phyloP scores from a whole-genome alignment of 2,113 vertebrate genomes.

The Datnioides undecimradiatus region DNA sequence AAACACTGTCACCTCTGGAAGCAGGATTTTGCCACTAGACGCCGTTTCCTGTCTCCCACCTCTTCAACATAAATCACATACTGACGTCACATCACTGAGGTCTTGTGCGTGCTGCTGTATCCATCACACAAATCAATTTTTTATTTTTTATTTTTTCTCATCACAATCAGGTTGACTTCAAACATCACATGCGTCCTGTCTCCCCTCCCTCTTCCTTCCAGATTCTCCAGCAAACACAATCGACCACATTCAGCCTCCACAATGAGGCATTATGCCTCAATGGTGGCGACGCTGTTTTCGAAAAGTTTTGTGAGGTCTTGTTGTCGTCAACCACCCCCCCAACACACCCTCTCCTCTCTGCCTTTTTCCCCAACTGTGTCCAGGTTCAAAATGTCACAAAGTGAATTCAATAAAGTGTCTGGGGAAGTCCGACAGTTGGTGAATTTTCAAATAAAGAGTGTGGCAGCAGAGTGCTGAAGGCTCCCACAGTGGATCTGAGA shows the following conservation, averaged over 20 bases:
- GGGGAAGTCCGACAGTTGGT: constrained; percentile 27
- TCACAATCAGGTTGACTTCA: constrained; percentile 57
- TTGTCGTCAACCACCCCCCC: constrained; percentile 58
- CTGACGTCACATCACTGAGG: not conserved
- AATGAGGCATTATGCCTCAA: constrained; percentile 81
- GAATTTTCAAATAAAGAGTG: constrained; percentile 18
- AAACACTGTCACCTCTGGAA: constrained; percentile 8
- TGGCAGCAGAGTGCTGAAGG: not conserved
- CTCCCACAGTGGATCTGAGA: constrained; percentile 25
- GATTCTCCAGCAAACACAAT: constrained; percentile 77
- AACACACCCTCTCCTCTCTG: not conserved
- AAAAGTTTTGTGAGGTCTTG: constrained; percentile 75
- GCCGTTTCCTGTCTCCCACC: constrained; percentile 21
- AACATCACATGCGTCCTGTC: constrained; percentile 63
- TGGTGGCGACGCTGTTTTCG: constrained; percentile 60
- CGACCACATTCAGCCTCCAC: constrained; percentile 78
- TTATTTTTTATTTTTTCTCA: not conserved
- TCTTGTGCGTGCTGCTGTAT: not conserved
- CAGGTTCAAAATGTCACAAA: constrained; percentile 70
- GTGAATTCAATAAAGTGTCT: constrained; percentile 59
- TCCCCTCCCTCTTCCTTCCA: constrained; percentile 65
- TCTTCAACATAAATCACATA: constrained; percentile 6
- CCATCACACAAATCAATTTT: not conserved
- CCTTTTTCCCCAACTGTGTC: constrained; percentile 7
- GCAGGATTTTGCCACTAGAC: not conserved